A percentile compares a stretch with the other conserved stretches of the same genome.
Evolutionary conservation across 2,797 vertebrate genomes (phyloP).

Genomic region (Odontamblyopus rebecca): DNA sequence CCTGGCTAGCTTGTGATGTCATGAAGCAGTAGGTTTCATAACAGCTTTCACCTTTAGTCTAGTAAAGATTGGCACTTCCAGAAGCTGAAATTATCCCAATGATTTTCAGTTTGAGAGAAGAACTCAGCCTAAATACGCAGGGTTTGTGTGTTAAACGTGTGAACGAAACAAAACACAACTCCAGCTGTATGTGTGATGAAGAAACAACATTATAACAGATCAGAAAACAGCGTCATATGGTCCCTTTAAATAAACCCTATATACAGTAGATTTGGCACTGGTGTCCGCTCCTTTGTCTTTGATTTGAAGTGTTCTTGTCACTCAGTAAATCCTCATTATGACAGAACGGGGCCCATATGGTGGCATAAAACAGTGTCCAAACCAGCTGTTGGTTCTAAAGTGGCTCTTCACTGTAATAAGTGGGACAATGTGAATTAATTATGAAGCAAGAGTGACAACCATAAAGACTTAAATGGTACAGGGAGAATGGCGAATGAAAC

Average conservation of each 20-base stretch:
- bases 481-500: neutral
- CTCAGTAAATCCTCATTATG: neutral
- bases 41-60: too few species aligned
- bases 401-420: neutral
- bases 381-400: neutral
- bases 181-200: too few species aligned
- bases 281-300: neutral
- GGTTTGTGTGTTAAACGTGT: too few species aligned
- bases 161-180: too few species aligned
- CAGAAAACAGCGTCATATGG: too few species aligned
- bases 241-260: neutral
- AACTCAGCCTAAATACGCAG: too few species aligned
- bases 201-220: too few species aligned
- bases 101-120: too few species aligned
- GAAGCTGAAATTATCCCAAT: too few species aligned
- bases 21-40: too few species aligned
- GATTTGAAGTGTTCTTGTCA: neutral
- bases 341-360: neutral
- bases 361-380: neutral
- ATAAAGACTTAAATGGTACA: neutral
- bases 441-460: neutral
- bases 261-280: neutral
- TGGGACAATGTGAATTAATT: neutral
- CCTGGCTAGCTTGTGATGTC: too few species aligned
- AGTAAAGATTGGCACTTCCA: too few species aligned